These are phyloP conservation scores for Adelognathus sp. DNA, from an alignment of 2,888 invertebrate genomes.

Conservation along the genomic window DNA sequence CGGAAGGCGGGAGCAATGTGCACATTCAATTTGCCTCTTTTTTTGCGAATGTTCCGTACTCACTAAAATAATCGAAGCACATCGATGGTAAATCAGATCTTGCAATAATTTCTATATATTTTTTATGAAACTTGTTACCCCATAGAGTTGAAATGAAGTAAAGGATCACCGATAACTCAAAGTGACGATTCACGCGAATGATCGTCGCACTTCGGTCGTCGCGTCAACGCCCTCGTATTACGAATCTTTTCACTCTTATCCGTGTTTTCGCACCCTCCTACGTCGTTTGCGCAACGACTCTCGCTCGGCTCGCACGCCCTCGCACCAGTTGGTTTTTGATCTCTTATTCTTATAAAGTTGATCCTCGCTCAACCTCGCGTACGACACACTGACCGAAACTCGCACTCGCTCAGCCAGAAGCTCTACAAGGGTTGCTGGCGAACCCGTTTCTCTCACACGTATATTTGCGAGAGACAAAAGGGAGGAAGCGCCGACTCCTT, in stretches of 20 bases:
- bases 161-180: background rate
- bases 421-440: background rate
- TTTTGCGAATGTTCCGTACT: too few species aligned
- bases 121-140: background rate
- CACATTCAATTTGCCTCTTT: too few species aligned
- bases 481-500: background rate
- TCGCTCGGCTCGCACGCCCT: background rate
- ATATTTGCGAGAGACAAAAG: background rate
- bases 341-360: constrained; percentile 20
- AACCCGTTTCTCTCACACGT: background rate
- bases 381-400: constrained; percentile 51
- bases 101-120: too few species aligned
- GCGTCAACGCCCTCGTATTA: background rate
- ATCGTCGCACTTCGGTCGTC: background rate
- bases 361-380: constrained; percentile 2
- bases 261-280: background rate
- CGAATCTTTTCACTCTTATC: background rate
- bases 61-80: too few species aligned
- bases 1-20: too few species aligned
- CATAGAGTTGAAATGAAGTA: background rate
- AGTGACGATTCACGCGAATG: background rate
- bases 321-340: background rate
- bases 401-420: constrained; percentile 22
- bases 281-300: background rate
- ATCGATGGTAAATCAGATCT: too few species aligned